Conservation (phyloP, 1,140 invertebrate species). For the Popillia japonica region DNA sequence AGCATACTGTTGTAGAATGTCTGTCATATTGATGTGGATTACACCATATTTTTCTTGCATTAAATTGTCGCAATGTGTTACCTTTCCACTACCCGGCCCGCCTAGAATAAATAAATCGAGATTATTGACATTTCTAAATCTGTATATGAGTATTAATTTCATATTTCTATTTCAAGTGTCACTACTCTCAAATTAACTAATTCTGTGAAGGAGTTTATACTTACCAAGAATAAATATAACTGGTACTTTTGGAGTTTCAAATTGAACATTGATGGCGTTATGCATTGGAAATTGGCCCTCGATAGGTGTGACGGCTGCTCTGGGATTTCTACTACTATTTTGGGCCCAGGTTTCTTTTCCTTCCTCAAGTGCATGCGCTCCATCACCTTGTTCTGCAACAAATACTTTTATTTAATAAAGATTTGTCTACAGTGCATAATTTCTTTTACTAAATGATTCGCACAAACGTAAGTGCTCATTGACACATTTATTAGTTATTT, state of each 20-base stretch:
- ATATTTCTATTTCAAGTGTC: too few relatives aligned
- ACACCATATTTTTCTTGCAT: constrained; percentile 85
- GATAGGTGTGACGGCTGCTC: constrained; percentile 67
- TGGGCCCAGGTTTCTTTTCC: constrained; percentile 61
- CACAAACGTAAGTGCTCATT: too few relatives aligned
- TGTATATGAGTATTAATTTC: too few relatives aligned
- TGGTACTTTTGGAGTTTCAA: constrained; percentile 82
- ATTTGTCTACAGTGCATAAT: too few relatives aligned
- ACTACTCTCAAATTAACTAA: too few relatives aligned
- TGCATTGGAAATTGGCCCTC: constrained; percentile 74
- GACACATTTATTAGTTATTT: too few relatives aligned
- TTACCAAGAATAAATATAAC: constrained; percentile 88
- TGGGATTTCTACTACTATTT: constrained; percentile 62
- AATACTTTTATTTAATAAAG: too few relatives aligned
- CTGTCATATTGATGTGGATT: constrained; percentile 91
- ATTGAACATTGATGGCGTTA: constrained; percentile 80
- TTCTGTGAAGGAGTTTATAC: too few relatives aligned
- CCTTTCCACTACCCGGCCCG: constrained; percentile 90
- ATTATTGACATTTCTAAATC: too few relatives aligned
- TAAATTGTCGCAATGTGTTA: constrained; percentile 89
- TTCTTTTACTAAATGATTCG: too few relatives aligned
- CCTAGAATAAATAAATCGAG: constrained; percentile 79
- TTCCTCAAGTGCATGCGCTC: constrained; percentile 74
- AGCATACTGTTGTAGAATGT: constrained; percentile 85
- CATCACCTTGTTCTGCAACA: constrained; percentile 77